Evolutionary conservation across 2,113 vertebrate genomes (phyloP).

Genomic region (Macroglossus sobrinus): DNA sequence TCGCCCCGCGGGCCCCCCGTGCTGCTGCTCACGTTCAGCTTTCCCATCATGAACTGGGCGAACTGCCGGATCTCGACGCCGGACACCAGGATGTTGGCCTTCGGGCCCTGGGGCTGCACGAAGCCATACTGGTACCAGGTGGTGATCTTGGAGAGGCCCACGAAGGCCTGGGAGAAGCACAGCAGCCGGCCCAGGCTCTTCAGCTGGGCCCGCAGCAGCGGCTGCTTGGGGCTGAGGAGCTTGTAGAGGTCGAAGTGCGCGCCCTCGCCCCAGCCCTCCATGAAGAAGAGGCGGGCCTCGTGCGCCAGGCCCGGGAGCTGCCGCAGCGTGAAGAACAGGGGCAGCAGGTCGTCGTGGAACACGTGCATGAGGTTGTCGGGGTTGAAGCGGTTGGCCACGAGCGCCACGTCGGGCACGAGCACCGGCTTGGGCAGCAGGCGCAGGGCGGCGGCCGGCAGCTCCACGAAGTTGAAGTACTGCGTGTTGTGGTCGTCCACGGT

Average conservation of each 20-base stretch:
- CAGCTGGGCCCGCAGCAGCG: constrained; percentile 93
- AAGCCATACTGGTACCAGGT: constrained; percentile 99
- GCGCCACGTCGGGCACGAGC: constrained; percentile 94
- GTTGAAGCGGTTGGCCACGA: constrained; percentile 97
- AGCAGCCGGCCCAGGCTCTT: constrained; percentile 93
- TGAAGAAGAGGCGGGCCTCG: constrained; percentile 94
- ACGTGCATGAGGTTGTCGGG: constrained; percentile 98
- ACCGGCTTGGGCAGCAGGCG: constrained; percentile 96
- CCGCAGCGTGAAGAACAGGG: constrained; percentile 95
- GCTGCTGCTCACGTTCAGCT: constrained; percentile 85
- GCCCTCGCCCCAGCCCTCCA: constrained; percentile 97
- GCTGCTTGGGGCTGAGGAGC: constrained; percentile 94
- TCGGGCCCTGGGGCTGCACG: constrained; percentile 96
- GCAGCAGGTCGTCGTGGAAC: constrained; percentile 96
- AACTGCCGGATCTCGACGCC: constrained; percentile 96
- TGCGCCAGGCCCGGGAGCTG: constrained; percentile 92
- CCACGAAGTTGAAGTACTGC: constrained; percentile 98
- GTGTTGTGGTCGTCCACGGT: constrained; percentile 98
- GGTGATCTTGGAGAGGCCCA: constrained; percentile 96
- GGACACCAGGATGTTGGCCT: constrained; percentile 96
- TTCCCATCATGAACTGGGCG: constrained; percentile 86
- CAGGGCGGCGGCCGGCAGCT: constrained; percentile 92
- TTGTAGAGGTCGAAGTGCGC: constrained; percentile 95
- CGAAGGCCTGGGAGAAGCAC: constrained; percentile 95
- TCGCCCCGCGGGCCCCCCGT: constrained; percentile 73